phyloP scores from a whole-genome alignment of 2,888 invertebrate species.

The Cheilosia grossa region DNA sequence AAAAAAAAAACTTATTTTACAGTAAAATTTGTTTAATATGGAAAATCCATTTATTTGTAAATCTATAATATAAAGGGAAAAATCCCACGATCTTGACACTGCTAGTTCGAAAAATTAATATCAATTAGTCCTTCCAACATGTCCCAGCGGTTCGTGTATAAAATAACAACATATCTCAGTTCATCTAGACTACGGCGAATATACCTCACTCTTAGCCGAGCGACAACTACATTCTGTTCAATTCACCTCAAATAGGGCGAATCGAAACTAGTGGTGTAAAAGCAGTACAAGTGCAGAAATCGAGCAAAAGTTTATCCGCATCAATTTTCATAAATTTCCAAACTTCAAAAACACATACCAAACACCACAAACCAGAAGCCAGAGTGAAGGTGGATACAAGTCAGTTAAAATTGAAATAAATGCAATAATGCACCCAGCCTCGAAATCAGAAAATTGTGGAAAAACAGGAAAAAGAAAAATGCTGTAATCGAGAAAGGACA shows the following conservation, averaged over 20 bases:
- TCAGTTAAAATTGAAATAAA: slow-evolving; percentile 4
- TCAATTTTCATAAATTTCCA: slow-evolving; percentile 47
- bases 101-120: neutral
- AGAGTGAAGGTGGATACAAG: slow-evolving; percentile 21
- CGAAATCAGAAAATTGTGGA: slow-evolving; percentile 24
- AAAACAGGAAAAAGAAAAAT: slow-evolving; percentile 21
- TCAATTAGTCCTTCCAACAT: neutral
- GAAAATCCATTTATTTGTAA: too few relatives aligned
- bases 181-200: slow-evolving; percentile 8
- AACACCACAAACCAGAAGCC: slow-evolving; percentile 22
- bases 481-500: slow-evolving; percentile 53
- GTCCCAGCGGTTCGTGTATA: slow-evolving; percentile 35
- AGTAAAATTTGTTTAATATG: too few relatives aligned
- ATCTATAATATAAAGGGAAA: too few relatives aligned
- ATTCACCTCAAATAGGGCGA: slow-evolving; percentile 51
- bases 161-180: slow-evolving; percentile 8
- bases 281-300: slow-evolving; percentile 44
- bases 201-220: slow-evolving; percentile 18
- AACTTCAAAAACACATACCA: slow-evolving; percentile 29
- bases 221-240: neutral
- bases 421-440: neutral
- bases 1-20: too few relatives aligned
- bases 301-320: slow-evolving; percentile 58
- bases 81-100: neutral
- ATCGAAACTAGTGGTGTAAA: slow-evolving; percentile 36